These are phyloP conservation scores for Agrenia bidenticulata DNA, from an alignment of 2,888 invertebrate genomes.

Conservation along the genomic window DNA sequence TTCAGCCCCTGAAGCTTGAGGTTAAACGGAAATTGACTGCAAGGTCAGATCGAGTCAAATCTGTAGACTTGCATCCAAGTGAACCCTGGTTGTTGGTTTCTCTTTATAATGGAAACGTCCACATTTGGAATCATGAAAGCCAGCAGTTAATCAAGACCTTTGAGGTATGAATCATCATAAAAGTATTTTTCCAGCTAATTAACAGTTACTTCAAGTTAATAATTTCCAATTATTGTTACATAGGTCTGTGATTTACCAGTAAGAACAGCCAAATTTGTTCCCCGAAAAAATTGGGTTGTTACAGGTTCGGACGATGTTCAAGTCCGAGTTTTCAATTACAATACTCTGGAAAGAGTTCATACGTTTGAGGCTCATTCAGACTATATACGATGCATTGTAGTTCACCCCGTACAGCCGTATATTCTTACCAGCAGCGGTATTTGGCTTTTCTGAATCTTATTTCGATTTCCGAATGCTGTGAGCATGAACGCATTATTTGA, in stretches of 20 bases:
- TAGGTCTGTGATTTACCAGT: constrained; percentile 92
- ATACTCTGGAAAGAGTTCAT: constrained; percentile 93
- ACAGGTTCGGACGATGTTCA: constrained; percentile 97
- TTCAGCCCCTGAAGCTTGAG: constrained; percentile 90
- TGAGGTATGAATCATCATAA: constrained; percentile 64
- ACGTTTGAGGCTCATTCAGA: constrained; percentile 98
- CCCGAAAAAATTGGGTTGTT: constrained; percentile 97
- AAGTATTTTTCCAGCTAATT: neutral
- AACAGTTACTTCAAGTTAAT: no score
- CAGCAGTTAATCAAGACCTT: constrained; percentile 86
- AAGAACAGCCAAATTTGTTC: constrained; percentile 91
- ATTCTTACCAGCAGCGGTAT: constrained; percentile 93
- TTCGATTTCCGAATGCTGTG: no score
- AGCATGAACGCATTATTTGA: neutral
- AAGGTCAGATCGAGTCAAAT: constrained; percentile 96
- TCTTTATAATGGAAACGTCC: constrained; percentile 97
- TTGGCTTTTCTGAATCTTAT: no score
- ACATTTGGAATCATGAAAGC: constrained; percentile 98
- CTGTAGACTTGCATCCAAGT: constrained; percentile 93
- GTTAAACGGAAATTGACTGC: constrained; percentile 97
- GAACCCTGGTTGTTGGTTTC: constrained; percentile 99
- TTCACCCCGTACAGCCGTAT: constrained; percentile 96
- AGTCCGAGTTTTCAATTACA: constrained; percentile 96
- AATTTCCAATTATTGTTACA: no score
- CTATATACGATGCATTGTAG: constrained; percentile 92